Base-by-base conservation (phyloP, 2,113 vertebrate genomes). In the Salvelinus fontinalis region DNA sequence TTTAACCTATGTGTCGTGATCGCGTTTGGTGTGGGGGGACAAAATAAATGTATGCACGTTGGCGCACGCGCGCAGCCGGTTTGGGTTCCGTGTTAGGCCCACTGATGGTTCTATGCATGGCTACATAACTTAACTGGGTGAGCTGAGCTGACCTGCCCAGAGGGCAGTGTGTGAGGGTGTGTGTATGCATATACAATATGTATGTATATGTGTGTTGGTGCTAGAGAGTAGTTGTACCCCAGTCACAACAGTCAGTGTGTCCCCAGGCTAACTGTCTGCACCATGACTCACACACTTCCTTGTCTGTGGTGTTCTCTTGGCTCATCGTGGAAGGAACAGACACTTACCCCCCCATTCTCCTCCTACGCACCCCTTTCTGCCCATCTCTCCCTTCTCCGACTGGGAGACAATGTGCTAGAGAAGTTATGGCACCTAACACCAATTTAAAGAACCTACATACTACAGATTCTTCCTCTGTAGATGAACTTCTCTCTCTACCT, bases 391-490 rank as follows among this genome's bases (percentile, higher is more conserved):
- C 8, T 77, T 71, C 39, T 29, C 73, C 69, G 31, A 71, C 76
- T 67, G 6, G 1, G 67, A 76, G 62, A 79, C 77, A 78, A 74
- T 74, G 71, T 57, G 44, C 70, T 57, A 29, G 72, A 70, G 57
- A 75, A 73, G 73, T 75, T 78, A 76, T 62, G 64, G 67, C 70
- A 71, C 78, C 67, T 75, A 73, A 68, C 75, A 72, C 77, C 70
- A 71, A 71, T 69, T 77, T 59, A 78, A 70, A 73, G 59, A 78
- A 71, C 60, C 66, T 64, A 48, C 78, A 85, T 81, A 72, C 73
- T 84, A 73, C 67, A 60, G 75, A 86, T 84, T 83, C 80, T 74
- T 84, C 70, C 67, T 69, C 31, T 39, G 72, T 51, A 76, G 70
- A 83, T 72, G 68, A 70, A 76, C 71, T 26, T 67, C 65, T 67